These are phyloP conservation scores for Eudemis profundana DNA, from an alignment of 2,888 invertebrate species.

Conservation along the genomic window DNA sequence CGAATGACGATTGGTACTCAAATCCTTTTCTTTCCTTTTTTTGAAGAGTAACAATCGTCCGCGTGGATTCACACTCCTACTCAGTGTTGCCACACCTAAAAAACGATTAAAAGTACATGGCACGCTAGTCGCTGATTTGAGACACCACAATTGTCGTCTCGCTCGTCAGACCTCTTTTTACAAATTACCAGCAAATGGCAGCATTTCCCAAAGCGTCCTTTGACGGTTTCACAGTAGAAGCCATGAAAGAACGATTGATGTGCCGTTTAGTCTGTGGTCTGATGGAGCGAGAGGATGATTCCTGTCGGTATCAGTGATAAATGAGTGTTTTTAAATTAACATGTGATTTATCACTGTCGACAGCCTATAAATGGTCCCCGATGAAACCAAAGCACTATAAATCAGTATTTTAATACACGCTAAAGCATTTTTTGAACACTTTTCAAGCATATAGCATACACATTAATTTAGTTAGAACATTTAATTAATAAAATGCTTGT, in stretches of 20 bases:
- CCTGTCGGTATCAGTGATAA: constrained; percentile 68
- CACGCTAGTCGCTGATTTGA: constrained; percentile 83
- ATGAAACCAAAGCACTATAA: constrained; percentile 80
- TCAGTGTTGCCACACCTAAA: constrained; percentile 76
- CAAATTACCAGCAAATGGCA: constrained; percentile 42
- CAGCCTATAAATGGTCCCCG: constrained; percentile 72
- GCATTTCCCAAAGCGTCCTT: constrained; percentile 48
- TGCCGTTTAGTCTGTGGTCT: constrained; percentile 51
- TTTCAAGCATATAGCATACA: constrained; percentile 43
- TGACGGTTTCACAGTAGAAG: constrained; percentile 47
- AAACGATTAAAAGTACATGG: constrained; percentile 75
- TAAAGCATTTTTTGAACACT: constrained; percentile 53
- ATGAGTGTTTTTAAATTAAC: constrained; percentile 50
- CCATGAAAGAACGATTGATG: constrained; percentile 51
- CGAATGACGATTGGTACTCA: constrained; percentile 77
- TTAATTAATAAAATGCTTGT: constrained; percentile 11
- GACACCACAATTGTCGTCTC: constrained; percentile 80
- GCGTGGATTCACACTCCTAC: constrained; percentile 71
- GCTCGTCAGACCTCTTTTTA: constrained; percentile 64
- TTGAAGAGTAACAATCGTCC: constrained; percentile 73
- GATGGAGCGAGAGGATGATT: constrained; percentile 76
- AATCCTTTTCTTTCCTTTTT: constrained; percentile 48
- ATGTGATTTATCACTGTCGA: constrained; percentile 65
- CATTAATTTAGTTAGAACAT: constrained; percentile 45
- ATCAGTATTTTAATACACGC: constrained; percentile 49